Conservation (phyloP, 2,888 invertebrate species). For the Lepidochitona cinerea region DNA sequence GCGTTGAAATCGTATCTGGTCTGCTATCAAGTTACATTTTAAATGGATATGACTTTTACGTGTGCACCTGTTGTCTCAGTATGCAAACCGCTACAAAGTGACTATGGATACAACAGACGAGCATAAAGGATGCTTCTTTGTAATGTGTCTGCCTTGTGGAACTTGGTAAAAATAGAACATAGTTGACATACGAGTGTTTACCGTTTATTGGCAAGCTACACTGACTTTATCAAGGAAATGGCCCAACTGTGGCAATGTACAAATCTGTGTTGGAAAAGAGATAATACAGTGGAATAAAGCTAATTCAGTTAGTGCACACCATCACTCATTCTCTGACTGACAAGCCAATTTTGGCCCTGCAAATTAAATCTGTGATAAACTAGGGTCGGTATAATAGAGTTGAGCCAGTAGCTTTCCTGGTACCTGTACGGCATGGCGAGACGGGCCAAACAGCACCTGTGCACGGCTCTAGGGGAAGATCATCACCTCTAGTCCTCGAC, state of each 20-base stretch:
- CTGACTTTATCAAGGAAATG: neutral
- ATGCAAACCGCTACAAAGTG: no score
- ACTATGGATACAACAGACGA: no score
- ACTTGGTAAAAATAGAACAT: no score
- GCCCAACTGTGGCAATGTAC: neutral
- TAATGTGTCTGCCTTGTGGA: no score
- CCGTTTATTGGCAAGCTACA: neutral
- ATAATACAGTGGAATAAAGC: constrained; percentile 6
- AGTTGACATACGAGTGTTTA: no score
- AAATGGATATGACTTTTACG: no score
- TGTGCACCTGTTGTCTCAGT: no score
- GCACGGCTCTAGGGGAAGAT: neutral
- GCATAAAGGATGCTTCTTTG: no score
- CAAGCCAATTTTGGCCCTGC: constrained; percentile 5
- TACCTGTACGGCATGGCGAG: neutral
- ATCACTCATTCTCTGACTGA: constrained; percentile 3
- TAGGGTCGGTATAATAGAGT: neutral
- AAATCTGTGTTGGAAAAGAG: neutral
- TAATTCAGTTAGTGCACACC: neutral
- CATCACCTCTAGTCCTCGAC: neutral
- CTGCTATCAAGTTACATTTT: no score
- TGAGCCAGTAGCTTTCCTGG: neutral
- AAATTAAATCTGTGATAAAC: constrained; percentile 7
- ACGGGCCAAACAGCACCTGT: neutral
- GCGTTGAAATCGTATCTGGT: no score